Evolutionary conservation across 30 jellyfish, hydroid and myxozoan species (phyloP), one percentile per base, ranked within the genome.

Genomic region (Turritopsis rubra): DNA sequence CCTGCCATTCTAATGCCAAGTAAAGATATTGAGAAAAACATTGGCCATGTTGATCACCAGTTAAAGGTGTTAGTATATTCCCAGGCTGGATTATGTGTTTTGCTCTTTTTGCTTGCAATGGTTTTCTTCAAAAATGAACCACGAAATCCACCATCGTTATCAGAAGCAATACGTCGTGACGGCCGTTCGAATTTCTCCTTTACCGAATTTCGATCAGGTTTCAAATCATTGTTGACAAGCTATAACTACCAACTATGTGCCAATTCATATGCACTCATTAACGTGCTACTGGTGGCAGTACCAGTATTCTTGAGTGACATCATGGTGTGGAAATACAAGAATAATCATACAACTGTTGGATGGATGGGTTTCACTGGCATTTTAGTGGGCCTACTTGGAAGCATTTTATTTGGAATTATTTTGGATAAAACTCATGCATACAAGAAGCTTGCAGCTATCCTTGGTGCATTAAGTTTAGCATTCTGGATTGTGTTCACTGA

Each of bases 321-420:
- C 1, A 80, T 80, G 77, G 31, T 52, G 52, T 80, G 81, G 81
- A 80, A 53, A 21, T 80, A 41, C 65, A 80, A n/a, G 28, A 65
- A 65, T 80, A 29, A 80, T 19, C 21, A 80, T 80, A 29, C 29
- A 7, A 53, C 81, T 23, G 52, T 80, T 31, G 87, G 87, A 16
- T 80, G 87, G 87, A 53, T 80, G 77, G 87, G 87, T 22, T 80
- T 80, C 65, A 41, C 81, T 1, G 87, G 87, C 20, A 80, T 80
- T 16, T 31, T 80, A 19, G 8, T 65, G 7, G 87, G 87, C 16
- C 54, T 80, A 16, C 0, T 80, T 52, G 87, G 87, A 3, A 80
- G 87, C 52, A 52, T 80, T 26, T 28, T 82, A 27, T 66, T 82
- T 82, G 83, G 88, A 16, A 25, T 82, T 25, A 29, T 82, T n/a